Percentiles rank a stretch among this genome's conserved stretches.
These are phyloP conservation scores for Hycleus phaleratus DNA, from an alignment of 1,140 invertebrate genomes.

Conservation along the genomic window DNA sequence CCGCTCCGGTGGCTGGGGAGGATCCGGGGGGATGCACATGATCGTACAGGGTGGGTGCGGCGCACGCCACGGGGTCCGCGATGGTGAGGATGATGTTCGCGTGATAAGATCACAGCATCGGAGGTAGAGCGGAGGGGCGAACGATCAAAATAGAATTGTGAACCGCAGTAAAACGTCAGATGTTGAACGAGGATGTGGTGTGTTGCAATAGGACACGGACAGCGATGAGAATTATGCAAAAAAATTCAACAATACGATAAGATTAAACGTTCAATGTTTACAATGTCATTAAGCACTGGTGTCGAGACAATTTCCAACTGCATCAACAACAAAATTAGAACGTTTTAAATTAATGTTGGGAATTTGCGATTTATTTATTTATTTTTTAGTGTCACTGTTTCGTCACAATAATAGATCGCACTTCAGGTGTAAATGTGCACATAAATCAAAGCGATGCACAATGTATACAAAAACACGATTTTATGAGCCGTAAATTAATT, in stretches of 20 bases:
- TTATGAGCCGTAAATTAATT: slow-evolving; percentile 36
- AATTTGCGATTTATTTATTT: too few species aligned
- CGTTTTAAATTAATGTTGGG: too few species aligned
- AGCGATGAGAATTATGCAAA: not conserved
- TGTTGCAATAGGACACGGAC: slow-evolving; percentile 29
- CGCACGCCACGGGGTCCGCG: slow-evolving; percentile 70
- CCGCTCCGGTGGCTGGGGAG: slow-evolving; percentile 69
- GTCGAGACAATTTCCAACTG: too few species aligned
- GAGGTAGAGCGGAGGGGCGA: slow-evolving; percentile 2
- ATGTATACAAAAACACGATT: slow-evolving; percentile 28
- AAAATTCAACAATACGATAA: too few species aligned
- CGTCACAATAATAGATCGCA: slow-evolving; percentile 11
- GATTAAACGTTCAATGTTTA: too few species aligned
- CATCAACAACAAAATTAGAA: too few species aligned
- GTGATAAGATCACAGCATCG: slow-evolving; percentile 36
- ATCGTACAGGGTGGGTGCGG: slow-evolving; percentile 67
- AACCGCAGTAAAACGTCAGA: not conserved
- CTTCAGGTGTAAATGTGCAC: slow-evolving; percentile 20
- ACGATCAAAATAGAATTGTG: not conserved
- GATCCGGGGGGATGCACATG: slow-evolving; percentile 66
- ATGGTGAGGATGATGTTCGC: slow-evolving; percentile 58
- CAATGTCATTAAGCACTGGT: too few species aligned
- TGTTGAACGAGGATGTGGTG: not conserved
- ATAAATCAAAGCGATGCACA: slow-evolving; percentile 30
- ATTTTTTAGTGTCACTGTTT: slow-evolving; percentile 7